Evolutionary conservation across 2,113 vertebrate genomes (phyloP).

Genomic region (Neolamprologus hecqui): DNA sequence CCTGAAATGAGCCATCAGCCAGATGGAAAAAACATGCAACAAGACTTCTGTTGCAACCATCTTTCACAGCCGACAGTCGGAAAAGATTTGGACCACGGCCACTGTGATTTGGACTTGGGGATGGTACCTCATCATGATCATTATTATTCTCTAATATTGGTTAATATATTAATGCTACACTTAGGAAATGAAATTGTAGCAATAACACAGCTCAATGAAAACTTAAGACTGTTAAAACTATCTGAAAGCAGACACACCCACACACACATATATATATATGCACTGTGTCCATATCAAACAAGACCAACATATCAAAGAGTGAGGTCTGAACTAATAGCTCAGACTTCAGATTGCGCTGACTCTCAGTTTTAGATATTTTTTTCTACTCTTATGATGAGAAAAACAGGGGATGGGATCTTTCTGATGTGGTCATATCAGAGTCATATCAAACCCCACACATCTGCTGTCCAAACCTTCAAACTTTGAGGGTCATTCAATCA

Average conservation of each 20-base stretch:
- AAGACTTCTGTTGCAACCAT: neutral
- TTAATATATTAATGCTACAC: neutral
- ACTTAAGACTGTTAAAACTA: neutral
- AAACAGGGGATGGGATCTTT: neutral
- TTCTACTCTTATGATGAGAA: neutral
- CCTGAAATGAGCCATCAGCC: constrained; percentile 37
- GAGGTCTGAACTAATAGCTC: neutral
- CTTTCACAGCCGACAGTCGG: neutral
- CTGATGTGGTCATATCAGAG: neutral
- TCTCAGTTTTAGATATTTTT: neutral
- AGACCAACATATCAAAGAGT: neutral
- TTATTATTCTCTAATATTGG: neutral
- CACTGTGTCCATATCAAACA: neutral
- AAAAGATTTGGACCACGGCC: neutral
- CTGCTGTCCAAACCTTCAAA: neutral
- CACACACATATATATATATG: neutral
- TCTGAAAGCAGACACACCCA: neutral
- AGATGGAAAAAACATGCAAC: constrained; percentile 6
- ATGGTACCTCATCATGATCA: neutral
- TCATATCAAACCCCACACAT: neutral
- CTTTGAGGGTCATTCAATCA: neutral
- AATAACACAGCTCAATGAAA: neutral
- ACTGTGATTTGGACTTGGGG: neutral
- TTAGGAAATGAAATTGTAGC: neutral
- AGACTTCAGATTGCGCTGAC: neutral